These are phyloP conservation scores for Whitmania pigra DNA, from an alignment of 1,140 invertebrate species.

Conservation along the genomic window DNA sequence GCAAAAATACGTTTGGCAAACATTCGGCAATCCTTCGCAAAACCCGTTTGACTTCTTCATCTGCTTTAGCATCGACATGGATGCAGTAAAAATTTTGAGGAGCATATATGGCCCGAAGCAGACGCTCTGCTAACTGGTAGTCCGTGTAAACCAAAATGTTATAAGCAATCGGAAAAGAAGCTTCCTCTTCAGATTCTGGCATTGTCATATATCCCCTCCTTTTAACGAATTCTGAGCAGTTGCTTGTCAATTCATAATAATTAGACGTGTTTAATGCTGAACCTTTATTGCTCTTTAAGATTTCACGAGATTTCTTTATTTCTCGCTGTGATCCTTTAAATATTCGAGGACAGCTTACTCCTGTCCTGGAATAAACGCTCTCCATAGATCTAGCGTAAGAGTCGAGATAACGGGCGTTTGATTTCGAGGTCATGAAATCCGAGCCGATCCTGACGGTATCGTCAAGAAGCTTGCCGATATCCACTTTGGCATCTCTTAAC, in stretches of 20 bases:
- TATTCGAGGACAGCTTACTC: constrained; percentile 17
- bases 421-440: no score
- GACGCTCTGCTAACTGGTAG: constrained; percentile 26
- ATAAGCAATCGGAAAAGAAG: constrained; percentile 23
- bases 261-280: neutral
- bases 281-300: neutral
- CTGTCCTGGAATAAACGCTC: constrained; percentile 11
- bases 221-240: constrained; percentile 19
- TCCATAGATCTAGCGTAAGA: neutral
- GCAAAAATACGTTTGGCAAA: constrained; percentile 35
- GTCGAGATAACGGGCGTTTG: no score
- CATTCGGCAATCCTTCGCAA: constrained; percentile 26
- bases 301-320: neutral
- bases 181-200: constrained; percentile 21
- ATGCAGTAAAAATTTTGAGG: constrained; percentile 39
- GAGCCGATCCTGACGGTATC: no score
- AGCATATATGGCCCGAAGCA: constrained; percentile 34
- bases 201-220: constrained; percentile 14
- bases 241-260: constrained; percentile 9
- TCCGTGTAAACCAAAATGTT: constrained; percentile 22
- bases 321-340: constrained; percentile 15
- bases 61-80: constrained; percentile 32
- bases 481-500: no score
- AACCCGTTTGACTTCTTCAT: neutral
- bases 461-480: no score